Percentiles rank a stretch among this genome's conserved stretches.
Evolutionary conservation across 2,797 vertebrate species (phyloP).

Genomic region (Eospalax fontanierii): DNA sequence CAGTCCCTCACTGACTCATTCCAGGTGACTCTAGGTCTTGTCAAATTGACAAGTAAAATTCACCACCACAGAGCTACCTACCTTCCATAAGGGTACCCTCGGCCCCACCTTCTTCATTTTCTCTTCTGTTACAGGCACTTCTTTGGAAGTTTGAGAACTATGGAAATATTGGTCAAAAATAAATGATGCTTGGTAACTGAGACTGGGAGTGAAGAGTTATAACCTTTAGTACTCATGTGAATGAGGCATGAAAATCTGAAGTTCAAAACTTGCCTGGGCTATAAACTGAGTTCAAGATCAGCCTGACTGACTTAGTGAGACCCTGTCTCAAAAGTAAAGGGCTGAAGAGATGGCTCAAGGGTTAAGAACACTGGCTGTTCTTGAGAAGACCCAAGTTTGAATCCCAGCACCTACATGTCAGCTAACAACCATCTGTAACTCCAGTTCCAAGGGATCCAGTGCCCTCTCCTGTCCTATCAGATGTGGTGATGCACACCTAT

Average conservation of each 20-base stretch:
- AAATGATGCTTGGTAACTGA: not conserved
- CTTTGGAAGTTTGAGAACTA: slow-evolving; percentile 25
- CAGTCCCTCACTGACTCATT: not conserved
- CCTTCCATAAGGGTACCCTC: not conserved
- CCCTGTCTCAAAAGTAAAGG: not conserved
- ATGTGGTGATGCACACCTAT: too few relatives aligned
- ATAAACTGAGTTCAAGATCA: not conserved
- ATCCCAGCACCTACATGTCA: not conserved
- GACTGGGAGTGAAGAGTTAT: not conserved
- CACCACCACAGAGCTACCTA: not conserved
- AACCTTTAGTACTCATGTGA: too few relatives aligned
- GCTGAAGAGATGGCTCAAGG: too few relatives aligned
- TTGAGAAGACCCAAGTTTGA: not conserved
- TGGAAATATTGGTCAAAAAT: not conserved
- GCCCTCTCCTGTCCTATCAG: too few relatives aligned
- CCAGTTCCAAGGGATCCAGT: too few relatives aligned
- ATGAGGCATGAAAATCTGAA: not conserved
- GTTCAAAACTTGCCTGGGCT: not conserved
- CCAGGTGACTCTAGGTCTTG: not conserved
- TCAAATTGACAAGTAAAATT: not conserved
- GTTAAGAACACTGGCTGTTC: too few relatives aligned
- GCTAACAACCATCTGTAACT: too few relatives aligned
- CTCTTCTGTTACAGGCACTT: slow-evolving; percentile 10
- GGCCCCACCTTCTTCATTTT: not conserved
- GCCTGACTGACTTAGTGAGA: not conserved